Evolutionary conservation across 2,797 vertebrate genomes (phyloP).

Genomic region (Trachops cirrhosus): DNA sequence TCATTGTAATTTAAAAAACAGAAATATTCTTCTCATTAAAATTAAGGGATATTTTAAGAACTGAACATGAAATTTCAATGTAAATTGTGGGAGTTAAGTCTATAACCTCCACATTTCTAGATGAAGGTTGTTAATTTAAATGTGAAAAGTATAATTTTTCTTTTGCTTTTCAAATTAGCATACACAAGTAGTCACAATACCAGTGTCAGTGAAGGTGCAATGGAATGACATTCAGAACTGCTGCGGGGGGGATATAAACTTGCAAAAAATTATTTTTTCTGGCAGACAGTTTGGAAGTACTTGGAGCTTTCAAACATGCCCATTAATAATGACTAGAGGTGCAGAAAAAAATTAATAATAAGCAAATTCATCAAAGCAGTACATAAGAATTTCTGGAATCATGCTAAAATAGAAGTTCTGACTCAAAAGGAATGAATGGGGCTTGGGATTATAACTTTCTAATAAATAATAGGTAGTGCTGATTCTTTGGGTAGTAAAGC

Average conservation of each 20-base stretch:
- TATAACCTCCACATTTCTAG: not conserved
- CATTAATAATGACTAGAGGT: not conserved
- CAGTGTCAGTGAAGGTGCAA: not conserved
- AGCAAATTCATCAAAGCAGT: not conserved
- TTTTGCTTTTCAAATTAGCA: slow-evolving; percentile 36
- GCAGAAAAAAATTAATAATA: slow-evolving; percentile 4
- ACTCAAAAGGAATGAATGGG: not conserved
- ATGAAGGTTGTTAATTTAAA: slow-evolving; percentile 15
- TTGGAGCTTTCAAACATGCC: not conserved
- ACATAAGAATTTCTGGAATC: not conserved
- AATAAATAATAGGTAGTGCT: not conserved
- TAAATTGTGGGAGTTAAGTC: not conserved
- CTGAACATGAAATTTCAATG: not conserved
- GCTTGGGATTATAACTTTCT: not conserved
- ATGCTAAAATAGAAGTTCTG: not conserved
- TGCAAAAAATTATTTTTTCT: not conserved
- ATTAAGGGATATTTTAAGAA: not conserved
- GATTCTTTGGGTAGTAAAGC: not conserved
- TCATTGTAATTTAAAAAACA: no score
- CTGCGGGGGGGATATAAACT: not conserved
- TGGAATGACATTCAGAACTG: not conserved
- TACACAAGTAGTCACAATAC: not conserved
- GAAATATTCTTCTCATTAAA: slow-evolving; percentile 20
- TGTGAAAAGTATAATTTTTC: not conserved
- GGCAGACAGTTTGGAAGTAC: not conserved